A percentile compares a stretch with the other conserved stretches of the same genome.
Evolutionary conservation across 2,888 invertebrate species (phyloP).

Genomic region (Cyclophora punctaria): DNA sequence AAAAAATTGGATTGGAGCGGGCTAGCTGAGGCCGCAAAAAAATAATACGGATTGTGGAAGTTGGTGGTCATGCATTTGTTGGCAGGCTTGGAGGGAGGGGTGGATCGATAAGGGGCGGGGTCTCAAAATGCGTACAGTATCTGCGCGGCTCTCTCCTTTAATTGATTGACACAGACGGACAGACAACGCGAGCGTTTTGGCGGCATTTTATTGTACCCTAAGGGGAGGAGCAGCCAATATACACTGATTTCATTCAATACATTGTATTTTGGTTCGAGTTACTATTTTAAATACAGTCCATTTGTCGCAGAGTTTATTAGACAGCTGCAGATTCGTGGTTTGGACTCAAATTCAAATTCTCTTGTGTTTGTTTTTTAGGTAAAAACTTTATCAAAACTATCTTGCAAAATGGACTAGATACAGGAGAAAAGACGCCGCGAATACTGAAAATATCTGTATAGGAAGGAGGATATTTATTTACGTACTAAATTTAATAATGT

Average conservation of each 20-base stretch:
- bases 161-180: constrained; percentile 70
- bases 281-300: no score
- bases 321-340: no score
- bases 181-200: constrained; percentile 53
- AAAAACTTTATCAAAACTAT: no score
- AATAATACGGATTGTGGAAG: neutral
- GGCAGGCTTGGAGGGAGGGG: constrained; percentile 45
- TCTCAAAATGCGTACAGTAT: constrained; percentile 53
- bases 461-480: no score
- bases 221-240: constrained; percentile 24
- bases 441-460: no score
- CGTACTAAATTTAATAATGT: no score
- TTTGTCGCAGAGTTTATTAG: no score
- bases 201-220: constrained; percentile 54
- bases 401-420: no score
- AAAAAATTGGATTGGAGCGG: no score
- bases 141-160: constrained; percentile 41
- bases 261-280: constrained; percentile 1
- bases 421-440: no score
- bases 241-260: constrained; percentile 37
- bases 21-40: neutral
- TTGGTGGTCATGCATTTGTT: constrained; percentile 9
- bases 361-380: no score
- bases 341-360: no score
- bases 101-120: constrained; percentile 61